phyloP scores from a whole-genome alignment of 1,140 invertebrate genomes.

The Calycopis cecrops region DNA sequence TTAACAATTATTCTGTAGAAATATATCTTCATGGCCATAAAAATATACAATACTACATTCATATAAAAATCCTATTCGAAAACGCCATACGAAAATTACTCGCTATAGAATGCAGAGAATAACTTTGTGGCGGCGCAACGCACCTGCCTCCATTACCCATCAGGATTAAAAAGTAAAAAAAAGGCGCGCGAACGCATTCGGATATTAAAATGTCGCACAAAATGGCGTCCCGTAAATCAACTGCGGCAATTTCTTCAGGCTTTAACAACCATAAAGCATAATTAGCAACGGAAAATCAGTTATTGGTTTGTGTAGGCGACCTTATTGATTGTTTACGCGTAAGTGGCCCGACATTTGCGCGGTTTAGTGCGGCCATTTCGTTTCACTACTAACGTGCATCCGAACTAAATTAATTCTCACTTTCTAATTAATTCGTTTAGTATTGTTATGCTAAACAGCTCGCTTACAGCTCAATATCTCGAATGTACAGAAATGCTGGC shows the following conservation, averaged over 20 bases:
- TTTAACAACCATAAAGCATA: conserved; percentile 69
- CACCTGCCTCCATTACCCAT: conserved; percentile 56
- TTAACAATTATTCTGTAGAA: too few relatives aligned
- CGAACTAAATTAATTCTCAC: conserved; percentile 16
- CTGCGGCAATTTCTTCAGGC: conserved; percentile 56
- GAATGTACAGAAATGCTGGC: too few relatives aligned
- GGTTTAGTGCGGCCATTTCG: conserved; percentile 26
- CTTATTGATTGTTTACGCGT: conserved; percentile 59
- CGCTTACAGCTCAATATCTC: too few relatives aligned
- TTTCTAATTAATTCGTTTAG: too few relatives aligned
- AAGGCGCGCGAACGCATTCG: conserved; percentile 51
- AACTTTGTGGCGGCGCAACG: conserved; percentile 43
- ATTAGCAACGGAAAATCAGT: conserved; percentile 63
- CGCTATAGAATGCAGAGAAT: conserved; percentile 46
- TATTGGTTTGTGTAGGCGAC: conserved; percentile 43
- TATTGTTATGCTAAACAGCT: too few relatives aligned
- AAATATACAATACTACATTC: conserved; percentile 39
- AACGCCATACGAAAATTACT: conserved; percentile 48
- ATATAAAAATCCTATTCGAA: conserved; percentile 41
- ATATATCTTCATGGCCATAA: too few relatives aligned
- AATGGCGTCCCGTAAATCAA: conserved; percentile 66
- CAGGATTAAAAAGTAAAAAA: conserved; percentile 51
- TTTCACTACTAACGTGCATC: conserved; percentile 27
- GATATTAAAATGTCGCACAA: conserved; percentile 62
- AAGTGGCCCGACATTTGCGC: conserved; percentile 34